A percentile compares a stretch with the other conserved stretches of the same genome.
Conservation (phyloP, 2,888 invertebrate genomes). For the Dorcus hopei region DNA sequence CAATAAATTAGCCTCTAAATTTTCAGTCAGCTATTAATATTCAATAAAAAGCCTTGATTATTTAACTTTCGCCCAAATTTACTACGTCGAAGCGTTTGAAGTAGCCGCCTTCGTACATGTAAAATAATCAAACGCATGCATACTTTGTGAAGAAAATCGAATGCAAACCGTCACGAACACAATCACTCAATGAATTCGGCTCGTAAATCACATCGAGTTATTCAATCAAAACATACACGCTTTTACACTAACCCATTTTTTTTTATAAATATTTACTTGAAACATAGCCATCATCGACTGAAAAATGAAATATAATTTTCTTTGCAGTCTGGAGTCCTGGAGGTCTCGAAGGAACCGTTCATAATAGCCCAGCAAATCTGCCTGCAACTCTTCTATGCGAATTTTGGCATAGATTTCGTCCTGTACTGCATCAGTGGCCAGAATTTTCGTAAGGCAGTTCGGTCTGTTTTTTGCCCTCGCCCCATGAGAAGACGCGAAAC, state of each 20-base stretch:
- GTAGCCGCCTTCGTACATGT: no score
- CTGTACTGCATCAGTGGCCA: slow-evolving; percentile 79
- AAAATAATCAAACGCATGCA: no score
- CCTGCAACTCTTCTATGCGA: slow-evolving; percentile 71
- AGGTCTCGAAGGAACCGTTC: slow-evolving; percentile 47
- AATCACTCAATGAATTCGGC: neutral
- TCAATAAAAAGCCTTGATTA: no score
- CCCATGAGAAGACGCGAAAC: slow-evolving; percentile 10
- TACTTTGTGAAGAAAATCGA: neutral
- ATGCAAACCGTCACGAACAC: neutral
- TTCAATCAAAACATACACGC: no score
- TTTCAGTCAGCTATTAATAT: no score
- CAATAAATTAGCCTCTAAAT: no score
- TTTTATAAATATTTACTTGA: neutral
- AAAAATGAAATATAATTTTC: neutral
- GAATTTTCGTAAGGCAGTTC: slow-evolving; percentile 64
- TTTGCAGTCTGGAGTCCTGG: slow-evolving; percentile 46
- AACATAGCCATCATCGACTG: neutral
- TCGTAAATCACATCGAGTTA: no score
- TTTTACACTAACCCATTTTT: neutral
- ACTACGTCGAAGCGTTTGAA: no score
- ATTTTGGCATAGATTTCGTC: slow-evolving; percentile 80
- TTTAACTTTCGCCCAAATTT: no score
- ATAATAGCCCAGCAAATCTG: slow-evolving; percentile 59
- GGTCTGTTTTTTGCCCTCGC: slow-evolving; percentile 24